A percentile compares a stretch with the other conserved stretches of the same genome.
phyloP scores from a whole-genome alignment of 2,113 vertebrate species.

The Pipa parva region DNA sequence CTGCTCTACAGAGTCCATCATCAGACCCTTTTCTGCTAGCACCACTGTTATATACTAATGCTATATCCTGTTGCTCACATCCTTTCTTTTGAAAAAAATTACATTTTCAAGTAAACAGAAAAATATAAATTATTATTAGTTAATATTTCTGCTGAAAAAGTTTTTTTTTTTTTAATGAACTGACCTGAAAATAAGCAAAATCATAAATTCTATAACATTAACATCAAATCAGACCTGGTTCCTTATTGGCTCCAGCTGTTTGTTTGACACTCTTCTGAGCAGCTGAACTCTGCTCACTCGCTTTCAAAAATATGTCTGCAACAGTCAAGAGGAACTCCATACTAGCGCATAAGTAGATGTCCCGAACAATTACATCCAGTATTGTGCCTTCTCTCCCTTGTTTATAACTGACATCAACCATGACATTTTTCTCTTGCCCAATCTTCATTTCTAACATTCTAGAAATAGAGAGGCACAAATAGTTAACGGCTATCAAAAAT shows the following conservation, averaged over 20 bases:
- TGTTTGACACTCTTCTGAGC: slow-evolving; percentile 66
- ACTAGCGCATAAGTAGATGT: slow-evolving; percentile 90
- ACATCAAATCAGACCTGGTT: slow-evolving; percentile 65
- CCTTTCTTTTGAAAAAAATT: too few species aligned
- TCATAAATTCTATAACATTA: neutral
- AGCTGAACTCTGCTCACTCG: slow-evolving; percentile 69
- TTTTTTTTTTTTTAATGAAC: neutral
- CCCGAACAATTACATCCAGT: slow-evolving; percentile 78
- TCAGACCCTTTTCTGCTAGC: too few species aligned
- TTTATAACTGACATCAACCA: slow-evolving; percentile 85
- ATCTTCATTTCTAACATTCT: slow-evolving; percentile 91
- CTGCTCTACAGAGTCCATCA: too few species aligned
- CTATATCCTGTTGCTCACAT: too few species aligned
- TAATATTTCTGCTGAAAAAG: too few species aligned
- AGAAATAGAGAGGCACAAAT: slow-evolving; percentile 46
- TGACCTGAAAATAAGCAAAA: neutral
- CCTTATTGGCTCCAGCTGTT: slow-evolving; percentile 56
- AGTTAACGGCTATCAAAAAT: too few species aligned
- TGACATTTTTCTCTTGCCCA: slow-evolving; percentile 81
- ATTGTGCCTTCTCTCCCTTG: slow-evolving; percentile 73
- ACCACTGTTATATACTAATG: too few species aligned
- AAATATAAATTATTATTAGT: neutral
- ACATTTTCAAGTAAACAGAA: slow-evolving; percentile 1
- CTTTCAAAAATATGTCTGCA: slow-evolving; percentile 84
- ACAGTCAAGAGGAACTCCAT: slow-evolving; percentile 92